Conservation (phyloP, 2,797 vertebrate genomes). For the Hafferia zeledoni region DNA sequence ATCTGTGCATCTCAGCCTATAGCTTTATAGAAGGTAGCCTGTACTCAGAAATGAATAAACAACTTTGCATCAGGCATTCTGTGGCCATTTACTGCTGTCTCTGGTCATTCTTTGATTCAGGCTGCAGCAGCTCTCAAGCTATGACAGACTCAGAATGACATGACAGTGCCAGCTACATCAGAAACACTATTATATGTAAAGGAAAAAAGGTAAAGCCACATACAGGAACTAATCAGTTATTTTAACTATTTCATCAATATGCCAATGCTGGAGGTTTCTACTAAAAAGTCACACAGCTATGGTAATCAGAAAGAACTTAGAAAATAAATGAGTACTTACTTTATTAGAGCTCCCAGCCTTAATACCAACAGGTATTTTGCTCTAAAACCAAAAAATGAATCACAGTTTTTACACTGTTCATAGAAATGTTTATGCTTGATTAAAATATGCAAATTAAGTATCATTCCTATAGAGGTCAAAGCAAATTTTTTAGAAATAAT, state of each 20-base stretch:
- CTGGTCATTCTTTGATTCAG: neutral
- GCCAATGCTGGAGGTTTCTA: neutral
- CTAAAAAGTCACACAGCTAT: neutral
- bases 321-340: constrained; percentile 76
- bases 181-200: neutral
- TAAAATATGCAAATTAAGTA: neutral
- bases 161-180: neutral
- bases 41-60: neutral
- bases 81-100: neutral
- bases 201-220: neutral
- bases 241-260: neutral
- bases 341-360: constrained; percentile 96
- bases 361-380: constrained; percentile 93
- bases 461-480: neutral
- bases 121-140: neutral
- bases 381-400: constrained; percentile 77
- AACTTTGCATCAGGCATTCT: neutral
- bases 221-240: neutral
- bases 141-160: neutral
- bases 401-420: neutral
- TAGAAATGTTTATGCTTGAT: neutral
- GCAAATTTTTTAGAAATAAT: neutral
- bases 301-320: neutral
- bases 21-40: neutral
- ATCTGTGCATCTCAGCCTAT: neutral